Base-by-base conservation (phyloP, 64 coral and sea anemone species). In the Pocillopora damicornis region DNA sequence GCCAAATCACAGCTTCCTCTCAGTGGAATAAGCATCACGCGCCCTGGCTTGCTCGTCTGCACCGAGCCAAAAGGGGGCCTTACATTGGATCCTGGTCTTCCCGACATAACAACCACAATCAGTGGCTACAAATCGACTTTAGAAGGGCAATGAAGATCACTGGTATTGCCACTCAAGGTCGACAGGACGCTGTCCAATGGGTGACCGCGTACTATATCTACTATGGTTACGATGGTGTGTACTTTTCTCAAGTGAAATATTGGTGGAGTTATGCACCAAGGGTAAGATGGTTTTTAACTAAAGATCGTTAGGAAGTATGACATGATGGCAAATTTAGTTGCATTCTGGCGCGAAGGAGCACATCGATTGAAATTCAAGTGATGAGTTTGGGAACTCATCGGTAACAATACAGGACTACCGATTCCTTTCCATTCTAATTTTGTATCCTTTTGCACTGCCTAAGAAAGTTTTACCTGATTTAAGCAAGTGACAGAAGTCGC, bases 151-250 rank as follows among this genome's bases (percentile, higher is more conserved):
- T 89, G 82, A 94, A 86, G 35, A 61, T 94, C 37, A 80, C 88
- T 15, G 93, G 80, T 17, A 86, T 94, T 11, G 67, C 81, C 18
- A 94, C 88, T n/a, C 93, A 94, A 76, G 93, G 93, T 11, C 93
- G 93, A 75, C 67, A 89, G 3, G 83, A 83, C 11, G 30, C 59
- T 6, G 74, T 59, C 38, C 82, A 94, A 73, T 94, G 93, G 93
- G 83, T 94, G 60, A 94, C 82, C 9, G 66, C 81, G 10, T 94
- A 90, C 65, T 87, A 80, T 66, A 35, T 94, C 20, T 75, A 86
- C 51, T 90, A 90, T 45, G 87, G 93, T n/a, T 75, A 61, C 14
- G 81, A 94, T 15, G 93, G 88, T 15, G 37, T 79, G 4, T 80
- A 90, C 51, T 90, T 90, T 23, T 77, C 82, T 16, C 61, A 57